Evolutionary conservation across 1,140 invertebrate species (phyloP), one percentile per base, ranked within the genome.

Genomic region (Aethina tumida): DNA sequence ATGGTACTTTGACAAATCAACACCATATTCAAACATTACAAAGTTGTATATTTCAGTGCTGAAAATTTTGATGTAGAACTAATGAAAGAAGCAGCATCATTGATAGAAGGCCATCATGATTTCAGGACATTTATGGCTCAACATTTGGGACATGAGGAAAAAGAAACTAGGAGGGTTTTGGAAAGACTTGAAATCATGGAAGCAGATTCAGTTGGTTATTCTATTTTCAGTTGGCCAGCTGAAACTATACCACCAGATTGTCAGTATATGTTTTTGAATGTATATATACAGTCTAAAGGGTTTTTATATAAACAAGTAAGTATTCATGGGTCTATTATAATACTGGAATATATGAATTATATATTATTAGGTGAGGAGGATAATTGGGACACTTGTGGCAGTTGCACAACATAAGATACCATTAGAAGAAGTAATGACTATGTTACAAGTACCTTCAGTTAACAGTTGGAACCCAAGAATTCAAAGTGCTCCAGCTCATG

Each of bases 261-360:
- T 47, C 59, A 75, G 47, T 81, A 74, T 38, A 34, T 31, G 35
- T 47, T 45, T 52, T 81, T 72, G 67, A 68, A 82, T 50, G 62
- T 86, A 22, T 65, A 65, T 38, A 66, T 77, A 8, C 69, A 65
- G 41, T 68, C 70, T 15, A 67, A 52, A 53, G 68, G 71, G n/a
- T 86, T 84, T 66, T 62, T 84, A 10, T 79, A 84, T 53, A 81
- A 78, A 51, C 81, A 84, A 66, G 79, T 79, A 60, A 51, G 45
- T 45, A n/a, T 10, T 15, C 14, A 5, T 4, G 4, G 10, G 18
- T 6, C 18, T 18, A 16, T 32, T 24, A 7, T 24, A n/a, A 7
- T 24, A 24, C 6, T n/a, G 7, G 6, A 24, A 7, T 7, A 7
- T 24, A 7, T 24, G n/a, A 24, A 40, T 46, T 55, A 31, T 57